Base-by-base conservation (phyloP, 2,888 invertebrate species). In the Ischnus inquisitorius region DNA sequence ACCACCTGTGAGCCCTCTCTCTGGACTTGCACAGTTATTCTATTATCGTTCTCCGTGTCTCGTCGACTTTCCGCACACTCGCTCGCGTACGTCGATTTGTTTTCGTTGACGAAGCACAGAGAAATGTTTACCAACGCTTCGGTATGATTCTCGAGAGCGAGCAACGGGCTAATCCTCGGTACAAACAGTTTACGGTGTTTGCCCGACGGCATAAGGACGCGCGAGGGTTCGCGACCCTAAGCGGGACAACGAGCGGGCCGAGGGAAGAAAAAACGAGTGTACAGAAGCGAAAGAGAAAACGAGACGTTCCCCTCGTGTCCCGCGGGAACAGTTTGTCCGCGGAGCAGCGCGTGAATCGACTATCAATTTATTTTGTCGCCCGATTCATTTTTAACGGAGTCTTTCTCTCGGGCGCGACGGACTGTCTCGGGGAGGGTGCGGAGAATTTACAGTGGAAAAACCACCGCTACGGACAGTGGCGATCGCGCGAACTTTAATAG, bases 141-240 rank as follows among this genome's bases (percentile, higher is more conserved):
- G 39, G 43, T 71, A 88, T 87, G 88, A 90, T 90, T 90, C 87
- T 87, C 75, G 84, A 87, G 82, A 83, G 87, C 28, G 41, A 28
- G 51, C 54, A 48, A 88, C 84, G 85, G 88, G 90, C 90, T 92
- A 92, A 92, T 92, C 91, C 90, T 85, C 78, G 88, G 88, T 87
- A 89, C 92, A 92, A 92, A 92, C 91, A 92, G 92, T 92, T 92
- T 92, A 92, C 87, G 90, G 72, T 90, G 90, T 91, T 92, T 92
- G 91, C 82, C 90, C 88, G 89, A 82, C 62, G 64, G 72, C 19
- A 74, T 69, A 43, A 67, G 16, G 79, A 57, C 46, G 39, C 39
- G 62, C 34, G 64, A 51, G 74, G 62, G 74, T 46, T 75, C 74
- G 64, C 48, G 74, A 64, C 74, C 74, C 74, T 60, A 39, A 48